Percentiles rank a stretch among this genome's conserved stretches.
phyloP scores from a whole-genome alignment of 1,140 invertebrate species.

The Heliothis virescens region DNA sequence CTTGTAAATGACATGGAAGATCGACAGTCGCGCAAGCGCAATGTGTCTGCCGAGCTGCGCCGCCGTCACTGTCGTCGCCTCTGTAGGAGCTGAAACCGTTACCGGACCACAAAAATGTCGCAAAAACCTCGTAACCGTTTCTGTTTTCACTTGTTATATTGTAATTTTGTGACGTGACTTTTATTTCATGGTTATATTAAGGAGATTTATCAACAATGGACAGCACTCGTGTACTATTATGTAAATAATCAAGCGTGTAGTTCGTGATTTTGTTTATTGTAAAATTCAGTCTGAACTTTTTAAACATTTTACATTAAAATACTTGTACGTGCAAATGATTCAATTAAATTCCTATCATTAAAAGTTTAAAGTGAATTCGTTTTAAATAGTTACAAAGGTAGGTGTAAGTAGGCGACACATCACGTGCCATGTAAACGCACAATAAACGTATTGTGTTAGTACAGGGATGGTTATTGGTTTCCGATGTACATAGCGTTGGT shows the following conservation, averaged over 20 bases:
- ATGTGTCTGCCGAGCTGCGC: constrained; percentile 36
- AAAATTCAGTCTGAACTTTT: constrained; percentile 39
- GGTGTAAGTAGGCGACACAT: neutral
- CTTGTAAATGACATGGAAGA: constrained; percentile 11
- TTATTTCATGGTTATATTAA: constrained; percentile 77
- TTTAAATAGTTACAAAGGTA: neutral
- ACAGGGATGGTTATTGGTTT: constrained; percentile 65
- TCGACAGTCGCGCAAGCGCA: constrained; percentile 51
- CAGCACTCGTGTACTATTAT: constrained; percentile 71
- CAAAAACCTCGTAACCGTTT: constrained; percentile 78
- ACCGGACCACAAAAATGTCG: constrained; percentile 74
- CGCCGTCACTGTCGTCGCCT: constrained; percentile 46
- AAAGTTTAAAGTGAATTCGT: neutral
- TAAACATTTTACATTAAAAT: constrained; percentile 8
- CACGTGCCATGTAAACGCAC: constrained; percentile 24
- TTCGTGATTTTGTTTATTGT: constrained; percentile 61
- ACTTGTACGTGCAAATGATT: neutral
- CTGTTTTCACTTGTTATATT: constrained; percentile 82
- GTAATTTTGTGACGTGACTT: constrained; percentile 79
- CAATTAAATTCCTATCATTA: neutral
- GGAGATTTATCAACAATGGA: constrained; percentile 68
- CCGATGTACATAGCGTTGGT: constrained; percentile 68
- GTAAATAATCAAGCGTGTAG: constrained; percentile 70
- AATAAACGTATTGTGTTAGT: constrained; percentile 33
- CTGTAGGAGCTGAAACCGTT: constrained; percentile 72